Evolutionary conservation across 2,113 vertebrate species (phyloP).

Genomic region (Morone chrysops): DNA sequence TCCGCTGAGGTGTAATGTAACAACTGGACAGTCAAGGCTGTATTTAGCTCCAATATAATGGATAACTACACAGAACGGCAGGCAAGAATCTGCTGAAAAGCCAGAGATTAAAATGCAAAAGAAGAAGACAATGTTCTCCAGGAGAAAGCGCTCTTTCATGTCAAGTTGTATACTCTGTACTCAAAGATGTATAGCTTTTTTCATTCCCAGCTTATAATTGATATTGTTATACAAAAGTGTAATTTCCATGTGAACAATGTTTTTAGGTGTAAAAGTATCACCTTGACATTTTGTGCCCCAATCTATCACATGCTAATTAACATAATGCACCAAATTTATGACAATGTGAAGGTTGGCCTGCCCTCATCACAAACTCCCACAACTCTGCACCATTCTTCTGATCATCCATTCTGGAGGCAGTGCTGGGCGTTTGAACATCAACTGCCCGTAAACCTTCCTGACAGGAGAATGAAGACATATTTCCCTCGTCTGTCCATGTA

Average conservation of each 20-base stretch:
- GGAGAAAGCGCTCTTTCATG: conserved; percentile 8
- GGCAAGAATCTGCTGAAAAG: conserved; percentile 19
- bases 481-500: conserved; percentile 65
- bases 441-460: conserved; percentile 64
- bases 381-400: conserved; percentile 42
- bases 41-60: conserved; percentile 71
- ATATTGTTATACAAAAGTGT: conserved; percentile 27
- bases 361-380: conserved; percentile 50
- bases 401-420: conserved; percentile 58
- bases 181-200: conserved; percentile 14
- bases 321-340: conserved; percentile 39
- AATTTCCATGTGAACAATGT: conserved; percentile 12
- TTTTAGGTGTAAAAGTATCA: conserved; percentile 40
- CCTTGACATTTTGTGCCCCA: conserved; percentile 56
- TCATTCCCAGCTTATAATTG: conserved; percentile 6
- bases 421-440: conserved; percentile 54
- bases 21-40: conserved; percentile 71
- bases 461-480: conserved; percentile 74
- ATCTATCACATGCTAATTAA: conserved; percentile 49
- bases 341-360: conserved; percentile 58
- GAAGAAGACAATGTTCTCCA: conserved; percentile 10
- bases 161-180: not conserved
- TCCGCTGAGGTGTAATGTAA: conserved; percentile 67
- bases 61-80: conserved; percentile 50
- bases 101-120: conserved; percentile 52